Evolutionary conservation across 1,140 invertebrate species (phyloP).

Genomic region (Drosophila sp.): DNA sequence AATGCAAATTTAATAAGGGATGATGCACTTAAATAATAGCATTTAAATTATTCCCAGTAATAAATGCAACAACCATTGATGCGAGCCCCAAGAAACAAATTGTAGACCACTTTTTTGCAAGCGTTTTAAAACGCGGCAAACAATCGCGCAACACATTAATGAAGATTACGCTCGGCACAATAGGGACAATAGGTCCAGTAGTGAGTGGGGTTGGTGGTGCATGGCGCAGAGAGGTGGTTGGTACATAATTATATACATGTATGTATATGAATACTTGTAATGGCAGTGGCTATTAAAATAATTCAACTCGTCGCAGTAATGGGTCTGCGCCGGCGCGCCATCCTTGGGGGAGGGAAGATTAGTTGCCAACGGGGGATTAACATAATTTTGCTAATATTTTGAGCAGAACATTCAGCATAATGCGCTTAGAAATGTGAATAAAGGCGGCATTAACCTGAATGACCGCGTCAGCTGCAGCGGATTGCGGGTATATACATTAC

Average conservation of each 20-base stretch:
- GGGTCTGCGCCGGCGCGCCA: constrained; percentile 4
- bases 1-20: not conserved
- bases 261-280: constrained; percentile 44
- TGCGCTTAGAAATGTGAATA: constrained; percentile 77
- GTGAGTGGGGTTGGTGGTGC: not conserved
- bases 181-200: constrained; percentile 16
- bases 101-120: constrained; percentile 17
- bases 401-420: constrained; percentile 57
- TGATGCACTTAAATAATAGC: not conserved
- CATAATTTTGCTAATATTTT: constrained; percentile 76
- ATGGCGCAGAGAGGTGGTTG: not conserved
- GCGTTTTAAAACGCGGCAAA: constrained; percentile 44
- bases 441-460: constrained; percentile 76
- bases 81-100: not conserved
- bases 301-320: constrained; percentile 50
- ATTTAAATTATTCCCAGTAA: not conserved
- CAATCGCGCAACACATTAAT: constrained; percentile 47
- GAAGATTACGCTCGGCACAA: constrained; percentile 27
- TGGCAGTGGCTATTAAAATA: constrained; percentile 75
- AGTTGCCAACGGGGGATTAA: constrained; percentile 47
- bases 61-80: not conserved
- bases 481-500: not conserved
- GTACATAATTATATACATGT: constrained; percentile 8
- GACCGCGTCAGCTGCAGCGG: constrained; percentile 48
- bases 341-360: not conserved